Percentiles rank a stretch among this genome's conserved stretches.
Evolutionary conservation across 1,140 invertebrate genomes (phyloP).

Genomic region (Dryas iulia): DNA sequence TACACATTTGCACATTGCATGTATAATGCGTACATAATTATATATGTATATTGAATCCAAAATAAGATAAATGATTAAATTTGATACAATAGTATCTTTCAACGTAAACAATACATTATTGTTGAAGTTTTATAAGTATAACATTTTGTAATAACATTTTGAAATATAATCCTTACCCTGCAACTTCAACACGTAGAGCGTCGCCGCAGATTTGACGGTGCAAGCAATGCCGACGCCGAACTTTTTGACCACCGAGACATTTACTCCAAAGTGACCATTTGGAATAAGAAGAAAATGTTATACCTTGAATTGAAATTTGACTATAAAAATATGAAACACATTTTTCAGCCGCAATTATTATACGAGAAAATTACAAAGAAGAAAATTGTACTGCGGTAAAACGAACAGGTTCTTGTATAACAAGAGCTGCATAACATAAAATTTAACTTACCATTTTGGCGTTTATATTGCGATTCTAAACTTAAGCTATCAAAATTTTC

Average conservation of each 20-base stretch:
- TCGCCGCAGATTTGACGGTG: conserved; percentile 54
- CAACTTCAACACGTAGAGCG: conserved; percentile 58
- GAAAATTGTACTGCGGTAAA: background rate
- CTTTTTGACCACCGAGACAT: conserved; percentile 52
- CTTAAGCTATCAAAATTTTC: conserved; percentile 15
- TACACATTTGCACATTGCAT: background rate
- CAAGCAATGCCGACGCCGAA: conserved; percentile 59
- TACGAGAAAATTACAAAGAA: conserved; percentile 15
- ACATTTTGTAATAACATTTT: no score
- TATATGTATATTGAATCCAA: background rate
- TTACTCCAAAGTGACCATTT: conserved; percentile 56
- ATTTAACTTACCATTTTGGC: conserved; percentile 26
- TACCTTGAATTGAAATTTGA: conserved; percentile 41
- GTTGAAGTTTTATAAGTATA: no score
- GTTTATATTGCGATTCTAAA: conserved; percentile 17
- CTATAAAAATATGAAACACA: conserved; percentile 17
- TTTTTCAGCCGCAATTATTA: background rate
- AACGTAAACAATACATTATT: no score
- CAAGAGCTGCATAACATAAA: background rate
- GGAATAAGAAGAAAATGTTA: conserved; percentile 48
- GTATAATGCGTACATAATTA: background rate
- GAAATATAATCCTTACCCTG: no score
- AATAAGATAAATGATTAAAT: no score
- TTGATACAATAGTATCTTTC: no score
- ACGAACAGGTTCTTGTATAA: background rate